Conservation (phyloP, 2,797 vertebrate species). For the Loris lydekkerianus region DNA sequence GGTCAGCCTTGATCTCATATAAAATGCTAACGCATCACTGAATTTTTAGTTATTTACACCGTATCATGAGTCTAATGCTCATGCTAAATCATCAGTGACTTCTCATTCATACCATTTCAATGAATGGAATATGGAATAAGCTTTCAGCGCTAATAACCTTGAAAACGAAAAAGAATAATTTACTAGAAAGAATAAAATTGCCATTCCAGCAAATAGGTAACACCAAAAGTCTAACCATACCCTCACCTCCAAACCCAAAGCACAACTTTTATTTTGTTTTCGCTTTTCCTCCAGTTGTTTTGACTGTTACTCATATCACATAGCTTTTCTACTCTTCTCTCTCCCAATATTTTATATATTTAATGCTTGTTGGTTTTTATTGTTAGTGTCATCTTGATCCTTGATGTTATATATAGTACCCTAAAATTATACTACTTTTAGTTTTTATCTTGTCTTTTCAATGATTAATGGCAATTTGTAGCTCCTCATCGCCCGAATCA, state of each 20-base stretch:
- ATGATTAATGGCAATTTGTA: not conserved
- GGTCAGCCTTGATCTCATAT: not conserved
- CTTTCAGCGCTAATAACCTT: not conserved
- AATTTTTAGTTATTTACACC: not conserved
- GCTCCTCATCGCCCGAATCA: not conserved
- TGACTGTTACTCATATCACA: not conserved
- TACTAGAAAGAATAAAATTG: not conserved
- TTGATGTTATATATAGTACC: not conserved
- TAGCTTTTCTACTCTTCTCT: not conserved
- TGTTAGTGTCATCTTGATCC: not conserved
- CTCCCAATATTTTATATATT: not conserved
- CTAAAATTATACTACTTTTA: not conserved
- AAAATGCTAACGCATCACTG: not conserved
- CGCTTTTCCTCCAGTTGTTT: not conserved
- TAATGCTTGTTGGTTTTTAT: not conserved
- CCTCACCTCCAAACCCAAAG: not conserved
- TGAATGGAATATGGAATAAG: not conserved
- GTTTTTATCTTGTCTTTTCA: constrained; percentile 13
- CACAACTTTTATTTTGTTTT: not conserved
- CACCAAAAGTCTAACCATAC: not conserved
- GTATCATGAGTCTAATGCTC: not conserved
- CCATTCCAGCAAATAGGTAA: not conserved
- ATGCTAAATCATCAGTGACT: not conserved
- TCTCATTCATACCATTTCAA: constrained; percentile 4
- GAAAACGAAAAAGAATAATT: constrained; percentile 19